Evolutionary conservation across 2,797 vertebrate species (phyloP).

Genomic region (Tarsius wallacei): DNA sequence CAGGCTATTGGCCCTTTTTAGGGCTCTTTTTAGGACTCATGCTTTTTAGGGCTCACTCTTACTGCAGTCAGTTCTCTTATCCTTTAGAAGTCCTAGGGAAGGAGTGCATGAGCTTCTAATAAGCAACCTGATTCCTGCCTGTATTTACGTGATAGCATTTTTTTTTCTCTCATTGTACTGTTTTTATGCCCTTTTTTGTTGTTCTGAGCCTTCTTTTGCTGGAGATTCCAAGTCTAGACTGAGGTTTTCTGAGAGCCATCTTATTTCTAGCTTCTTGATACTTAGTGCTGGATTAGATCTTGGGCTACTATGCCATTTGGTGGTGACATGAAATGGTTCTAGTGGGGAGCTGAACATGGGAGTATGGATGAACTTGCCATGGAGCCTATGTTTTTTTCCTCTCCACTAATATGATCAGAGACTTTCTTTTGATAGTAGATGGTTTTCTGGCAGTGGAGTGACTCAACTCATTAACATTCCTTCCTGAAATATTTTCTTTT

Average conservation of each 20-base stretch:
- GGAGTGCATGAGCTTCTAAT: slow-evolving; percentile 46
- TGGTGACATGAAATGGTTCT: slow-evolving; percentile 41
- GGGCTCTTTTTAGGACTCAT: neutral
- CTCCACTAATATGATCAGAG: neutral
- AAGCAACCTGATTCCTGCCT: slow-evolving; percentile 57
- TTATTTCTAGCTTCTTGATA: slow-evolving; percentile 57
- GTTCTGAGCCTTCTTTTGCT: slow-evolving; percentile 38
- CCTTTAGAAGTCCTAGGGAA: slow-evolving; percentile 35
- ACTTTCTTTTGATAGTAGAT: slow-evolving; percentile 9
- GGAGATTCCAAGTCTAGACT: slow-evolving; percentile 2
- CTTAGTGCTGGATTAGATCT: slow-evolving; percentile 29
- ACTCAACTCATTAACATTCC: slow-evolving; percentile 37
- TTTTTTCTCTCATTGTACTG: neutral
- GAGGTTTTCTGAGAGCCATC: slow-evolving; percentile 41
- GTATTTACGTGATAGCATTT: neutral
- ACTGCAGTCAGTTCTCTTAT: slow-evolving; percentile 18
- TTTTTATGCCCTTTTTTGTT: slow-evolving; percentile 12
- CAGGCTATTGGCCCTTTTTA: slow-evolving; percentile 19
- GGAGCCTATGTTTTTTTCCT: neutral
- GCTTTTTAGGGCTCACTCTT: slow-evolving; percentile 22
- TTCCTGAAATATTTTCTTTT: neutral
- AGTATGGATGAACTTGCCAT: slow-evolving; percentile 27
- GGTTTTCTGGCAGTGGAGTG: neutral
- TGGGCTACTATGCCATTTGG: neutral
- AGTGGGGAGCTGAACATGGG: neutral